phyloP scores from a whole-genome alignment of 2,888 invertebrate species.

The Bombyx huttoni region DNA sequence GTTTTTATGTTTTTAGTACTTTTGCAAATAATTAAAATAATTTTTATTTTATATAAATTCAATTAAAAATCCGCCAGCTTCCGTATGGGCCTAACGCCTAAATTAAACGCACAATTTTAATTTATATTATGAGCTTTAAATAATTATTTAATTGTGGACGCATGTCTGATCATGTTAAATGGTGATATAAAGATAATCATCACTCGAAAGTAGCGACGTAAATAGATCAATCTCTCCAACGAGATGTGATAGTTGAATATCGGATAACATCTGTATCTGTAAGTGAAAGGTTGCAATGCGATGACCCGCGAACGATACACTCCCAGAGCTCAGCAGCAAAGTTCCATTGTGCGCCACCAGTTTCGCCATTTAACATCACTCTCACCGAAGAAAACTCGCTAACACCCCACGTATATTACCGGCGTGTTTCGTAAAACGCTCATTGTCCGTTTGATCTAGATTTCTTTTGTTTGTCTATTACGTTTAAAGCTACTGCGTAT shows the following conservation, averaged over 20 bases:
- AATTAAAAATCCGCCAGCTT: background rate
- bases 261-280: constrained; percentile 2
- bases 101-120: background rate
- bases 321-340: constrained; percentile 23
- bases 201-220: background rate
- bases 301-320: constrained; percentile 42
- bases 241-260: constrained; percentile 2
- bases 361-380: constrained; percentile 63
- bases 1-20: constrained; percentile 24
- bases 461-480: constrained; percentile 34
- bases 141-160: background rate
- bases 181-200: background rate
- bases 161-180: too few species aligned
- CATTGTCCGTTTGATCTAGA: constrained; percentile 65
- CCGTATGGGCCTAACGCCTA: background rate
- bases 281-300: constrained; percentile 52
- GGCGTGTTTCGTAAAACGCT: constrained; percentile 54
- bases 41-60: constrained; percentile 19
- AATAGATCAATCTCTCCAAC: background rate
- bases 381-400: constrained; percentile 54
- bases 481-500: constrained; percentile 31
- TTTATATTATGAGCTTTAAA: background rate
- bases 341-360: constrained; percentile 38
- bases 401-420: constrained; percentile 47
- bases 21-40: constrained; percentile 20